Evolutionary conservation across 2,888 invertebrate species (phyloP), one percentile per base, ranked within the genome.

Genomic region (Acrobasis consociella): DNA sequence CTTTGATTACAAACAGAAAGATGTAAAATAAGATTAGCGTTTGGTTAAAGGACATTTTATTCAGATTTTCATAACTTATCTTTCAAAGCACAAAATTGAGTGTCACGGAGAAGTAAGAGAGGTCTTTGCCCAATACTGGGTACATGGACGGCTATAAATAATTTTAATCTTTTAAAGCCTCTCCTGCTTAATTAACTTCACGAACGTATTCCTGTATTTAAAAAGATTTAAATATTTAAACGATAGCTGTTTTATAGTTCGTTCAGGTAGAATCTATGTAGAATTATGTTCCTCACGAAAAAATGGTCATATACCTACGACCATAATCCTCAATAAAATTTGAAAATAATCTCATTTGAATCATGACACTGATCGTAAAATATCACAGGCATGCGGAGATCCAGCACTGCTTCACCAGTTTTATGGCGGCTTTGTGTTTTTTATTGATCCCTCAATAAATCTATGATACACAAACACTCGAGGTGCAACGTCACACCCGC

Each of bases 391-490:
- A 69, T 75, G 74, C 66, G 60, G 65, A 64, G 49, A 50, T 50
- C 49, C 49, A 51, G 49, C 42, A 64, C 66, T 67, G 76, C 73
- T 72, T 72, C 69, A 74, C 72, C 77, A 70, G 69, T 82, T 85
- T 86, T 86, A 84, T 82, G 77, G 72, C 67, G 72, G 69, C 72
- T 79, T 79, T 81, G 78, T 77, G 82, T 84, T 80, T 85, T 86
- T 85, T 86, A 85, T 87, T 80, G 83, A 80, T 81, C 79, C 74
- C 66, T 77, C 82, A 72, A 87, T 89, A 87, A 87, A 87, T 85
- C 81, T 82, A 65, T 70, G 71, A 22, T 52, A 50, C 49, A 31
- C 75, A 71, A 72, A 77, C 76, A 74, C 74, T 71, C 72, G 70
- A 80, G 79, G 82, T 80, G 83, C 80, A 77, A 77, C 80, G 81